Evolutionary conservation across 2,797 vertebrate genomes (phyloP).

Genomic region (Enteromius viviparus): DNA sequence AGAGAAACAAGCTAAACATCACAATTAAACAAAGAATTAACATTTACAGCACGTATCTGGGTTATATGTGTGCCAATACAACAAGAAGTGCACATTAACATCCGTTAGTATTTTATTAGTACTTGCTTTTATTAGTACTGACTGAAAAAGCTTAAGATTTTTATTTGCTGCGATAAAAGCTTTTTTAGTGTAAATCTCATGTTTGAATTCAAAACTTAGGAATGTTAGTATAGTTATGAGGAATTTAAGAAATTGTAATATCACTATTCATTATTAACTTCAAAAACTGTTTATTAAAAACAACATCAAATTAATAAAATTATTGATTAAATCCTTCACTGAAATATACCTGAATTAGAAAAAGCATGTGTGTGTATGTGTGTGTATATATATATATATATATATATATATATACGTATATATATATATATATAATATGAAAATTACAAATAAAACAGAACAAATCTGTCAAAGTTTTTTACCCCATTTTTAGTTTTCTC

Average conservation of each 20-base stretch:
- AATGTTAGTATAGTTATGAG: neutral
- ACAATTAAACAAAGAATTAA: neutral
- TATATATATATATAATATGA: too few relatives aligned
- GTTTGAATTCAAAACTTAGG: neutral
- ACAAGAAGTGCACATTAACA: neutral
- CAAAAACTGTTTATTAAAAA: too few relatives aligned
- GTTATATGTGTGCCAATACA: neutral
- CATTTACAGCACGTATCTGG: neutral
- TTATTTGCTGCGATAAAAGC: neutral
- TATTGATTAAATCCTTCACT: too few relatives aligned
- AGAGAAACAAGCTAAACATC: neutral
- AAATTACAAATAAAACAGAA: too few relatives aligned
- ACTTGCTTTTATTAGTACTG: neutral
- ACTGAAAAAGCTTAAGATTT: neutral
- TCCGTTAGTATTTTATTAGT: neutral
- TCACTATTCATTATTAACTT: too few relatives aligned
- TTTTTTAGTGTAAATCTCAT: neutral
- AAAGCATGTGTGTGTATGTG: too few relatives aligned
- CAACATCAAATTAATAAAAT: too few relatives aligned
- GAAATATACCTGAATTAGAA: too few relatives aligned
- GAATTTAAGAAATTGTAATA: neutral
- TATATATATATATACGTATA: too few relatives aligned
- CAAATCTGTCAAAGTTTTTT: neutral
- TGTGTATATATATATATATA: too few relatives aligned
- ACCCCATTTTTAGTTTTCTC: too few relatives aligned